Base-by-base conservation (phyloP, 2,888 invertebrate genomes). In the Megamerina dolium region DNA sequence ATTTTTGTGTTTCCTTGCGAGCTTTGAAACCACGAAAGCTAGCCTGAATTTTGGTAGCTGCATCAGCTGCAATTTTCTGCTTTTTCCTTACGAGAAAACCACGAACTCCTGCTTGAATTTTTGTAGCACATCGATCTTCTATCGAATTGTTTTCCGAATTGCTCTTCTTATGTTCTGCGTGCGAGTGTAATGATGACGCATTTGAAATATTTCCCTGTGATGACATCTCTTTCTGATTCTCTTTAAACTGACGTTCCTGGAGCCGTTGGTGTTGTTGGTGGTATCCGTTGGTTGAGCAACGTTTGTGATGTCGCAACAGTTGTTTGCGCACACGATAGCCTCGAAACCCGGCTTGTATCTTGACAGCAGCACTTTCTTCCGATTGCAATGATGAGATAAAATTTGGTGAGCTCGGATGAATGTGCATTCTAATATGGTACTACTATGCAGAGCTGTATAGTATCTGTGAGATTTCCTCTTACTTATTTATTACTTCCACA, bases 271-370 rank as follows among this genome's bases (percentile, higher is more conserved):
- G 48, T 17, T 35, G 40, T 6, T 41, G 19, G 27, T 41, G 32
- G 29, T 37, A 37, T 27, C 53, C 52, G 53, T 49, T 45, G 19
- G 46, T 37, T 27, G 42, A 19, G 19, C 23, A 12, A 13, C 38
- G 33, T 12, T 53, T 55, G 35, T 38, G 45, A 26, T 59, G 55
- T 37, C 36, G 43, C 21, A 62, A 64, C 26, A 75, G 51, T 43
- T 73, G 74, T 47, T 75, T 75, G n/a, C 75, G 66, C 9, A 74
- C 75, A 3, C 74, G 69, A 51, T 76, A 77, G 2, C 77, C 77
- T 20, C 77, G 70, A 56, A 77, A 77, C 40, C 75, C 75, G 30
- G 77, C 77, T 61, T 78, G 77, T 39, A 78, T 77, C 56, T 75
- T 76, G 10, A 73, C 74, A 9, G 77, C 77, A 18, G 78, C 77